A percentile compares a stretch with the other conserved stretches of the same genome.
Conservation (phyloP, 2,888 invertebrate genomes). For the Ceraclea dissimilis region DNA sequence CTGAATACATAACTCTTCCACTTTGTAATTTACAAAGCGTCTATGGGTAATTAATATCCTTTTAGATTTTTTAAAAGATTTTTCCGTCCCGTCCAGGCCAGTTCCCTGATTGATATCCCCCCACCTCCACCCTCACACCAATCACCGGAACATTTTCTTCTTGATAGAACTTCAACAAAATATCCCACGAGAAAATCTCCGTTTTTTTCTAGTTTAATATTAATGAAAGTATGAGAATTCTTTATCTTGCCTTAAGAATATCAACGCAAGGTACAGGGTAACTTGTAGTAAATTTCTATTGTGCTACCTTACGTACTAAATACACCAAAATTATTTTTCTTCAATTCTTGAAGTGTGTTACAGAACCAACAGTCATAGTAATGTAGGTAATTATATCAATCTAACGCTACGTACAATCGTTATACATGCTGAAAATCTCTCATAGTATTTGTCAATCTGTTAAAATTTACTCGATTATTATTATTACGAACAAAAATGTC, state of each 20-base stretch:
- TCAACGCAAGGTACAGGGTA: neutral
- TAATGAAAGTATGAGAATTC: slow-evolving; percentile 23
- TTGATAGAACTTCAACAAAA: slow-evolving; percentile 5
- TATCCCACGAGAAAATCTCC: slow-evolving; percentile 9
- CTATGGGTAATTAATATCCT: neutral
- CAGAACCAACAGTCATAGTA: no score
- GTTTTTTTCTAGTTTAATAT: slow-evolving; percentile 23
- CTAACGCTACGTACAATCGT: no score
- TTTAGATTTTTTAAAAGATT: neutral
- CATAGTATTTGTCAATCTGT: no score
- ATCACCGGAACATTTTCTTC: slow-evolving; percentile 7
- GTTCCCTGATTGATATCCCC: slow-evolving; percentile 20
- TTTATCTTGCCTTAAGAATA: slow-evolving; percentile 14
- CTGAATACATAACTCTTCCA: no score
- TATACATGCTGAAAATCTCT: no score
- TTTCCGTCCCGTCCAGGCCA: slow-evolving; percentile 15
- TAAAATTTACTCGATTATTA: no score
- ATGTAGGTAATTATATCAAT: no score
- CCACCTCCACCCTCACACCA: slow-evolving; percentile 4
- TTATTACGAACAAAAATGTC: no score
- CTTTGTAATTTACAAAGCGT: neutral
- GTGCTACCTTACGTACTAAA: no score
- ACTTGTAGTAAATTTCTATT: neutral
- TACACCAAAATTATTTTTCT: slow-evolving; percentile 7
- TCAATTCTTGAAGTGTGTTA: no score